Evolutionary conservation across 1,140 invertebrate genomes (phyloP).

Genomic region (Temnothorax curvispinosus): DNA sequence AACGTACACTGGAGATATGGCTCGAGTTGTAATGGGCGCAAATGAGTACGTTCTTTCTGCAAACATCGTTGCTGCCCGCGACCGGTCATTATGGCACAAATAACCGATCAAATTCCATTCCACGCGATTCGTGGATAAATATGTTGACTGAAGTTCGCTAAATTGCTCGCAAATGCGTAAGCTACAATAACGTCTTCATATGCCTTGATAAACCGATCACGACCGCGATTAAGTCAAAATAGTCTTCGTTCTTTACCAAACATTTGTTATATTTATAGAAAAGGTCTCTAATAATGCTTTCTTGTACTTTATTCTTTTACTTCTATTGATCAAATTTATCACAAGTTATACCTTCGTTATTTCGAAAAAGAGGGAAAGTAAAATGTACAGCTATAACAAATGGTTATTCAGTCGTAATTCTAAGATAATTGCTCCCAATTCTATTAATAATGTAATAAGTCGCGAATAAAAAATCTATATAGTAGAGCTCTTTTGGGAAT

Average conservation of each 20-base stretch:
- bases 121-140: background rate
- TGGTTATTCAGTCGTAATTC: background rate
- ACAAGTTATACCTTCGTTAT: background rate
- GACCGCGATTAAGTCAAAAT: background rate
- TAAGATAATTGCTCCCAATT: background rate
- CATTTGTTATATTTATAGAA: background rate
- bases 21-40: constrained; percentile 1
- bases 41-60: constrained; percentile 33
- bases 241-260: background rate
- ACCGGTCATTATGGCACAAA: background rate
- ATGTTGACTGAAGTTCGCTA: background rate
- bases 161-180: background rate
- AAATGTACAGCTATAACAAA: background rate
- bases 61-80: constrained; percentile 12
- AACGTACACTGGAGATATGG: constrained; percentile 25
- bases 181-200: background rate
- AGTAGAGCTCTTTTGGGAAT: background rate
- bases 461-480: background rate
- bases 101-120: constrained; percentile 12
- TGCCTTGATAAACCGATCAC: background rate
- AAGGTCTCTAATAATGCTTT: background rate
- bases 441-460: background rate
- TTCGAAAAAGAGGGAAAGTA: background rate
- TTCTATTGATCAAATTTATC: background rate
- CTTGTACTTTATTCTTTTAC: background rate